Evolutionary conservation across 2,113 vertebrate species (phyloP), one percentile per base, ranked within the genome.

Genomic region (Nothocercus nigrocapillus): DNA sequence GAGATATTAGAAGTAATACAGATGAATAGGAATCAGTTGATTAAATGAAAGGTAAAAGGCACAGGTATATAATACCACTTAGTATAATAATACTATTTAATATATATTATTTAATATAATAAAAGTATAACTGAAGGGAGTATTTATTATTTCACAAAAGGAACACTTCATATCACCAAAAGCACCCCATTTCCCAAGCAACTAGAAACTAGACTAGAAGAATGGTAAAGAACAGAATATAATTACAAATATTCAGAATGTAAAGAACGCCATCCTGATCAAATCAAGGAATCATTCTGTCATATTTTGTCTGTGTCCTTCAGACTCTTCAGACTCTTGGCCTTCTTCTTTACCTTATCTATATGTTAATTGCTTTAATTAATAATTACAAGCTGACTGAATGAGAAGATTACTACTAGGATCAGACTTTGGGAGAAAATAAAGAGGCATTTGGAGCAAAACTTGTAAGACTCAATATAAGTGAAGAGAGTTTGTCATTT

Each of bases 331-430:
- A 88, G 92, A 72, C 25, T 85, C 70, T 30, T 20, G 42, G 54
- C 44, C 32, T 74, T 61, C n/a, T 85, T 85, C 53, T 84, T 68
- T 17, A 78, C 36, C 61, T 90, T 88, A 89, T 22, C 87, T 66
- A 63, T 59, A 9, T 4, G 1, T 72, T 66, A 73, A 42, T 85
- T 85, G 73, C 34, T 5, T 70, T 92, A 90, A 56, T 44, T 66
- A 49, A 40, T 89, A 94, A 91, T 93, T 86, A 77, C 45, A 92
- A 74, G 45, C 59, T 80, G 15, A 89, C 61, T 89, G 66, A 17
- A 88, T 42, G 72, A 44, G 24, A 40, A 91, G 28, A 64, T 58
- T 82, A 69, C 53, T 72, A 51, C 59, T 59, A 88, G 70, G 67
- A 77, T 36, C 42, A 59, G 53, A 42, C 14, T 76, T 9, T 87